Base-by-base conservation (phyloP, 1,140 invertebrate species). In the Drosophila grimshawi region DNA sequence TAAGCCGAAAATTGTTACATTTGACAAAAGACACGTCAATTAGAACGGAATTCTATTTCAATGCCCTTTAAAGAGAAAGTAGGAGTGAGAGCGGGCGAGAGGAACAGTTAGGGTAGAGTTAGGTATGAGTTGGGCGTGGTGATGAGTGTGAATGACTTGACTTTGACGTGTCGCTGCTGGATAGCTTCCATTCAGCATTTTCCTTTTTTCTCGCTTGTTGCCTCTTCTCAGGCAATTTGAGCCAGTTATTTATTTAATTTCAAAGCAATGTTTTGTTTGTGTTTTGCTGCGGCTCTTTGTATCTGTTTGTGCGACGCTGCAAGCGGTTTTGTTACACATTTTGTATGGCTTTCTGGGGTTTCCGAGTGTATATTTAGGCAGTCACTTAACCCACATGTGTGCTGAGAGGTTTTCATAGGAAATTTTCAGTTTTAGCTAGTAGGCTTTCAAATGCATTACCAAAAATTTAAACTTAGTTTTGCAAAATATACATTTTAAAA, bases 11-110 rank as follows among this genome's bases (percentile, higher is more conserved):
- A 82, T 79, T 76, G 76, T 72, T 72, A 77, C 59, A 80, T 83
- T 88, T 88, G 78, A 75, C 78, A 76, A 80, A 69, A 82, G 73
- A 86, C 76, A 83, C 72, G 83, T 88, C 83, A 86, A 86, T 86
- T 86, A 88, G 72, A 75, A 78, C 48, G 68, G 61, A 19, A 35
- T 65, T 65, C 32, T 11, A 37, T 56, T 63, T 63, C 39, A 64
- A 30, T 32, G 37, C 11, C n/a, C 33, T 85, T 70, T 52, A 59
- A 67, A 56, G 11, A 73, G 19, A 64, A 3, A n/a, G 8, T 19
- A 19, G 19, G 19, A 19, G 19, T 19, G 43, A 4, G 11, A 41
- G 11, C 37, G 27, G 6, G 5, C 11, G 19, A 4, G 39, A 67
- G 32, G 19, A 19, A 19, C 19, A 19, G 19, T 19, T 19, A 19